Evolutionary conservation across 2,888 invertebrate genomes (phyloP), one percentile per base, ranked within the genome.

Genomic region (Tupiocoris notatus): DNA sequence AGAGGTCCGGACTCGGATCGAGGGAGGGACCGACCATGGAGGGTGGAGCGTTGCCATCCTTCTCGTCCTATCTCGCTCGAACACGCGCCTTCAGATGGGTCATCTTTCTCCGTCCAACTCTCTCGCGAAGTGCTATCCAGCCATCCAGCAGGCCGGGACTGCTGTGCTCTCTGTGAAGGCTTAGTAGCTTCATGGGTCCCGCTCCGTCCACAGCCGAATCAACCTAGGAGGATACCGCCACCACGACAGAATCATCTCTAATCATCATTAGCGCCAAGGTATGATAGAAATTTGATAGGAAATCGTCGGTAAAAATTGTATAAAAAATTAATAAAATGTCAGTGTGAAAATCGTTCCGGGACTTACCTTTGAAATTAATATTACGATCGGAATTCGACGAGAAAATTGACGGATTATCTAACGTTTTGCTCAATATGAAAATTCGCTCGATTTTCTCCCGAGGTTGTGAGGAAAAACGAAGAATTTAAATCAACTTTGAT

Each of bases 141-240:
- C 39, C 39, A 39, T 39, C 39, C 39, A 7, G 39, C 39, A 39
- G 39, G 39, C 39, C 12, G 39, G 39, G 39, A 39, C 39, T 12
- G 39, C 59, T 6, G 59, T 17, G 59, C 67, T 57, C 54, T 23
- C 70, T 25, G 39, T 39, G 59, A 59, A 70, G 70, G 70, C 70
- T 70, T 70, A 70, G 70, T 70, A 70, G 70, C 70, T 70, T 70
- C 70, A 70, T 59, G 70, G 61, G 70, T 59, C 58, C 70, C 70
- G 61, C n/a, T 68, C 58, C 57, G 68, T 24, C 17, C 70, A 18
- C 23, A 70, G 59, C 70, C 21, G 66, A 9, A 25, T 21, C n/a
- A 12, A n/a, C 67, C 67, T 54, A 18, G 39, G 7, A 21, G 54
- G 9, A 16, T 58, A 59, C 22, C 59, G 59, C 1, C 70, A 1